Conservation (phyloP, 2,113 vertebrate genomes). For the Columba janthina region DNA sequence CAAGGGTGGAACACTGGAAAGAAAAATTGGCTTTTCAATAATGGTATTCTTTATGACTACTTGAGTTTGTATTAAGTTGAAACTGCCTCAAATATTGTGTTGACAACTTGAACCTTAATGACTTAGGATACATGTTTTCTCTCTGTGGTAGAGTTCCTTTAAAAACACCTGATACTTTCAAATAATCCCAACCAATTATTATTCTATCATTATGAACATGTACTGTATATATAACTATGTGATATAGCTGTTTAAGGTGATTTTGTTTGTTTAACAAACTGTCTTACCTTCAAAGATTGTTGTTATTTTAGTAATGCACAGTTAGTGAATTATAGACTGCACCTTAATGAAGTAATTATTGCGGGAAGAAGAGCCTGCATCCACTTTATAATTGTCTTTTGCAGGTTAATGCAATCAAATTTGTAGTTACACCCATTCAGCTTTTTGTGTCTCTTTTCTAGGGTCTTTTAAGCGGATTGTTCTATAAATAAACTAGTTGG, state of each 20-base stretch:
- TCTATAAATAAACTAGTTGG: neutral
- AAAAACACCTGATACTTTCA: neutral
- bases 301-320: neutral
- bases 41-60: neutral
- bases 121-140: neutral
- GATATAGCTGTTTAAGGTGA: neutral
- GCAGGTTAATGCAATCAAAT: neutral
- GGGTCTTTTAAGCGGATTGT: neutral
- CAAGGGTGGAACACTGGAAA: neutral
- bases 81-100: neutral
- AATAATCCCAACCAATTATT: neutral
- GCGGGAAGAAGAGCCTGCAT: neutral
- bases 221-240: neutral
- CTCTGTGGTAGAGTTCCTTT: neutral
- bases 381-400: neutral
- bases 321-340: neutral
- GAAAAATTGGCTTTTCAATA: neutral
- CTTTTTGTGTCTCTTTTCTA: constrained; percentile 18
- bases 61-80: neutral
- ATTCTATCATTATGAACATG: neutral
- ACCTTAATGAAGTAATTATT: constrained; percentile 1
- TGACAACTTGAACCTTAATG: neutral
- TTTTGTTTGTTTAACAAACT: constrained; percentile 9
- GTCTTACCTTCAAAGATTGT: neutral
- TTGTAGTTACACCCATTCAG: neutral